Percentiles rank a stretch among this genome's conserved stretches.
These are phyloP conservation scores for Lota lota DNA, from an alignment of 2,113 vertebrate species.

Conservation along the genomic window DNA sequence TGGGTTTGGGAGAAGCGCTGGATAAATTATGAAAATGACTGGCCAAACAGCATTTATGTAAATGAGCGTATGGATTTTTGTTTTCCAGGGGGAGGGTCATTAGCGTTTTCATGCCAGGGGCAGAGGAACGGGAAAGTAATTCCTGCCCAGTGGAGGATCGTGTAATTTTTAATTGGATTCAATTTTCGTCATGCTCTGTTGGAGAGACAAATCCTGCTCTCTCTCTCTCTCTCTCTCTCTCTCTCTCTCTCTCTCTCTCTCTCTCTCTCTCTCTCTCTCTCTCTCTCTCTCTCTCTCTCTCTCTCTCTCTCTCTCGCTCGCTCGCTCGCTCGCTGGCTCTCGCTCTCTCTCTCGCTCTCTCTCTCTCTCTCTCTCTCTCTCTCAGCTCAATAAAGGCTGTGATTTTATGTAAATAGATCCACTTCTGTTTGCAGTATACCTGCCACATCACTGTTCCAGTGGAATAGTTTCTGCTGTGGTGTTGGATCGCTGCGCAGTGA, in stretches of 20 bases:
- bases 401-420: constrained; percentile 52
- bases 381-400: constrained; percentile 40
- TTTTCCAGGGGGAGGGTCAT: constrained; percentile 20
- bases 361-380: too few relatives aligned
- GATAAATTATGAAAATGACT: too few relatives aligned
- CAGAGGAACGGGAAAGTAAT: constrained; percentile 31
- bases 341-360: too few relatives aligned
- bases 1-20: too few relatives aligned
- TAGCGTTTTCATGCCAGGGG: constrained; percentile 48
- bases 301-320: neutral
- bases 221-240: neutral
- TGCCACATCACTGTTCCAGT: constrained; percentile 25
- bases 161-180: constrained; percentile 46
- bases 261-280: too few relatives aligned
- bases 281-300: constrained; percentile 9
- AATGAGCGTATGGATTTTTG: constrained; percentile 27
- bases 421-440: constrained; percentile 32
- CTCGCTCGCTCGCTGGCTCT: too few relatives aligned
- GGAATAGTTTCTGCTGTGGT: too few relatives aligned
- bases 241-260: too few relatives aligned
- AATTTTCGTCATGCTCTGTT: constrained; percentile 30
- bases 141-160: constrained; percentile 35
- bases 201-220: constrained; percentile 30
- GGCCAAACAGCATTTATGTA: constrained; percentile 25
- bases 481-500: too few relatives aligned